Evolutionary conservation across 2,113 vertebrate species (phyloP).

Genomic region (Hirundichthys speculiger): DNA sequence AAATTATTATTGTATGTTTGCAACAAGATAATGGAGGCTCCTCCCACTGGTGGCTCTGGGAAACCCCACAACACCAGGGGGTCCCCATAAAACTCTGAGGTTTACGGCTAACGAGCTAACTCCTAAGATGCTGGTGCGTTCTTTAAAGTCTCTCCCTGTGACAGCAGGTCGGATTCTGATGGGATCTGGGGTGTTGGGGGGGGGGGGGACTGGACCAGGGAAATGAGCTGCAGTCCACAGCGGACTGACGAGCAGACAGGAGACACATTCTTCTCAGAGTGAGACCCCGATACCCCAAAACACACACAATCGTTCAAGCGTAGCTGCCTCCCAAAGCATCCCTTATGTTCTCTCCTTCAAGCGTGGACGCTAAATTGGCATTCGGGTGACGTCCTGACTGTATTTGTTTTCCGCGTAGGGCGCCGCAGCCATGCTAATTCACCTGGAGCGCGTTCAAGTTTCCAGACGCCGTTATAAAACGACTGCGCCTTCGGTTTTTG

Average conservation of each 20-base stretch:
- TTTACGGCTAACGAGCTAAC: too few species aligned
- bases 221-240: conserved; percentile 41
- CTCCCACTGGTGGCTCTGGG: too few species aligned
- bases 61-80: too few species aligned
- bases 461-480: too few species aligned
- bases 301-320: conserved; percentile 18
- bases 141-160: conserved; percentile 10
- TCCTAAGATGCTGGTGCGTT: too few species aligned
- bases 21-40: too few species aligned
- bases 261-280: conserved; percentile 32
- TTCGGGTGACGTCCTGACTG: conserved; percentile 29
- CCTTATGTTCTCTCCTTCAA: conserved; percentile 41
- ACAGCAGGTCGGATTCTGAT: conserved; percentile 6
- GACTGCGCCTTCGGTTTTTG: too few species aligned
- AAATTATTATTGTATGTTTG: too few species aligned
- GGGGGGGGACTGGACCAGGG: conserved; percentile 51
- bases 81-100: too few species aligned
- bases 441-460: too few species aligned
- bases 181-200: conserved; percentile 37
- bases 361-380: conserved; percentile 46
- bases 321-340: conserved; percentile 17
- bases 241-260: conserved; percentile 31
- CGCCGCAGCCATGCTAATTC: too few species aligned
- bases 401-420: too few species aligned
- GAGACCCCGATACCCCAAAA: conserved; percentile 14